Evolutionary conservation across 2,113 vertebrate species (phyloP).

Genomic region (Pogona vitticeps): DNA sequence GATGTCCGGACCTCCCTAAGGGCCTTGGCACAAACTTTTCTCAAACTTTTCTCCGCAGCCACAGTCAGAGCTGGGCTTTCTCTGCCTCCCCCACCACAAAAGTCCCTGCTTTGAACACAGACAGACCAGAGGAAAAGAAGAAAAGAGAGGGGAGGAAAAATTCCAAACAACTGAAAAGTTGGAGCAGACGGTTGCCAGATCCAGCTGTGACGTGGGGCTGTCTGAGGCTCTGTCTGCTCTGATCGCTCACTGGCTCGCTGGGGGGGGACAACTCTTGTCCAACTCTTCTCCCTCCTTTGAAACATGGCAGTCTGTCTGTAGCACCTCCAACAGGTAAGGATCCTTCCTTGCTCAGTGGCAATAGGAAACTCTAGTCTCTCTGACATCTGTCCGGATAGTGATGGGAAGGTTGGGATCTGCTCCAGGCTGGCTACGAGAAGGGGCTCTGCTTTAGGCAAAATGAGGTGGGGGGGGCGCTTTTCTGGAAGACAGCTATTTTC

Average conservation of each 20-base stretch:
- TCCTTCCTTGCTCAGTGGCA: neutral
- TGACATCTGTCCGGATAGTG: neutral
- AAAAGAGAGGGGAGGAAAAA: neutral
- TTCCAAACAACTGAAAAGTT: constrained; percentile 3
- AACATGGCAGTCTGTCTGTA: constrained; percentile 1
- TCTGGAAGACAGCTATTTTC: neutral
- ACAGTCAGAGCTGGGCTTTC: neutral
- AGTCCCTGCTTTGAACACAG: neutral
- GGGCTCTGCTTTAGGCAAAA: neutral
- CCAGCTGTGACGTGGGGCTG: neutral
- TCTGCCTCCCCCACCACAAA: too few species aligned
- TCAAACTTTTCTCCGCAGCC: neutral
- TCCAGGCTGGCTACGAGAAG: neutral
- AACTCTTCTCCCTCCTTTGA: neutral
- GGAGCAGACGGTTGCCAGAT: constrained; percentile 15
- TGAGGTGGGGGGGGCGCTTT: neutral
- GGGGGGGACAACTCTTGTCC: neutral
- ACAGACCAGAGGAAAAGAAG: neutral
- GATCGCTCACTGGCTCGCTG: neutral
- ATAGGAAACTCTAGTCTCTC: neutral
- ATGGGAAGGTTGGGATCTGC: neutral
- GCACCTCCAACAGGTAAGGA: constrained; percentile 27
- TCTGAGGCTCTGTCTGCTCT: neutral
- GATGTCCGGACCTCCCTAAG: neutral
- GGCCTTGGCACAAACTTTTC: too few species aligned